Evolutionary conservation across 2,113 vertebrate genomes (phyloP).

Genomic region (Alosa alosa): DNA sequence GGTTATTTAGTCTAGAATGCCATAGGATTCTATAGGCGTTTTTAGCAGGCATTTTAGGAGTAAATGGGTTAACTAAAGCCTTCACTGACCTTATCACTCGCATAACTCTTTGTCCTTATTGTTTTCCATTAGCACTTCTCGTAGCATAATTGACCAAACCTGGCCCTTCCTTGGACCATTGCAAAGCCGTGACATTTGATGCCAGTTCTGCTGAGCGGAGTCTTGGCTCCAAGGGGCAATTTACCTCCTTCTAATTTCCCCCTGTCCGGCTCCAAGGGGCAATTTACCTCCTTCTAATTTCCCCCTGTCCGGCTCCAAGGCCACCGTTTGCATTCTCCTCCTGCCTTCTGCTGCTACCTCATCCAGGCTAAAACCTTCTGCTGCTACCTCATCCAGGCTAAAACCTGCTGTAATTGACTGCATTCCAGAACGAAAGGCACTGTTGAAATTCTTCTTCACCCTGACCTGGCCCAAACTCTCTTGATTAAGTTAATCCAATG

Average conservation of each 20-base stretch:
- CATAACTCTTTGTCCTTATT: constrained; percentile 1
- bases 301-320: neutral
- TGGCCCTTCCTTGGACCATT: neutral
- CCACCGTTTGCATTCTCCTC: neutral
- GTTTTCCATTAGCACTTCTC: neutral
- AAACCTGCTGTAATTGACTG: neutral
- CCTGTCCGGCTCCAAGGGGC: neutral
- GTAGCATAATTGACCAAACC: neutral
- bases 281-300: neutral
- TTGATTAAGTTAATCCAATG: neutral
- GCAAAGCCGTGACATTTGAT: neutral
- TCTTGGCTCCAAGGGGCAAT: neutral
- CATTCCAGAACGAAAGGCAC: neutral
- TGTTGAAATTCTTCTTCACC: neutral
- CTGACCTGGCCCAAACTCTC: neutral
- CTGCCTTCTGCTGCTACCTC: neutral
- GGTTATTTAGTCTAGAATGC: too few relatives aligned
- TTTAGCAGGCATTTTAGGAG: too few relatives aligned
- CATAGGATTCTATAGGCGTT: too few relatives aligned
- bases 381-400: neutral
- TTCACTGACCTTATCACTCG: neutral
- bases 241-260: neutral
- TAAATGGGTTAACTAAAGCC: too few relatives aligned
- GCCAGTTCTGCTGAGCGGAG: neutral
- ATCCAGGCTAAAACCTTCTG: neutral